Base-by-base conservation (phyloP, 2,797 vertebrate species). In the Arremon aurantiirostris region DNA sequence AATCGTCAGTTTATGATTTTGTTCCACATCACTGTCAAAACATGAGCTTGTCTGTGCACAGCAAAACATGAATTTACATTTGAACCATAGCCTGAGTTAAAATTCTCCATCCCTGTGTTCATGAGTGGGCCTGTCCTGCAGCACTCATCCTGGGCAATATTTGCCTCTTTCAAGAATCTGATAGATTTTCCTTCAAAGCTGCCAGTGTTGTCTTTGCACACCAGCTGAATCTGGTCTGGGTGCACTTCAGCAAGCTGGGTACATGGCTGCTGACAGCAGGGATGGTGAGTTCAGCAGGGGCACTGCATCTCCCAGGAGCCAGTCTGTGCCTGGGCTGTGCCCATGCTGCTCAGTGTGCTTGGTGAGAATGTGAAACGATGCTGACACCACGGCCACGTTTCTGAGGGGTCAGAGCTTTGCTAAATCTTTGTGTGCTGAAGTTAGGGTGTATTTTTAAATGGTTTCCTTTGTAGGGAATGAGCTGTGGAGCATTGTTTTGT, bases 401-500 rank as follows among this genome's bases (percentile, higher is more conserved):
- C 63, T 3, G 6, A 59, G 66, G 41, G 46, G 32, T 16, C 0
- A 1, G 41, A 71, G n/a, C 26, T 85, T 69, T 85, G 28, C 41
- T 22, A 24, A 63, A 49, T 22, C 78, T 80, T 80, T 65, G 61
- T 49, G 26, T 61, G 4, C 35, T 76, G 63, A 39, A 90, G 63
- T 49, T 72, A 19, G 75, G 52, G 63, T 82, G 47, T 82, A 9
- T 91, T 95, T 95, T 93, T 53, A 61, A 93, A 78, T 2, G 1
- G 20, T 61, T 89, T 83, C 42, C 57, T 82, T 77, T 78, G 52
- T 18, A 23, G 76, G 46, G 28, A 53, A 28, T 55, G 52, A 82
- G 66, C 82, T 82, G 70, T 16, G 68, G 28, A 86, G 20, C 35
- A 85, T 82, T 95, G 77, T 94, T 95, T 77, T 79, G 77, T 93